phyloP scores from a whole-genome alignment of 2,113 vertebrate genomes.

The Ictalurus punctatus region DNA sequence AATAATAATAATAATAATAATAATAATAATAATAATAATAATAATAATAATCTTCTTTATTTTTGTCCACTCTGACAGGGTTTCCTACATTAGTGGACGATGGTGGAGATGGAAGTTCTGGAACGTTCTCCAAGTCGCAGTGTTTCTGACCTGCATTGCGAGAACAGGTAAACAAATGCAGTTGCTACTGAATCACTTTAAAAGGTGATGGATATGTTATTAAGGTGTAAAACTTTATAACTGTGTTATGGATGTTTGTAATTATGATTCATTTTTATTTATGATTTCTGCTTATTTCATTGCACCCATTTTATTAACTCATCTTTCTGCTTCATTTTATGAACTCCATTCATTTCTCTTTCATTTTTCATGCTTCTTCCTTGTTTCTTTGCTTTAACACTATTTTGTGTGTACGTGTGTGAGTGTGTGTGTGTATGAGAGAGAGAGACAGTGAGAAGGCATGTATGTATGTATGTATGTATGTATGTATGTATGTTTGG shows the following conservation, averaged over 20 bases:
- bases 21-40: neutral
- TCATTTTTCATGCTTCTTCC: constrained; percentile 8
- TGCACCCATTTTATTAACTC: constrained; percentile 16
- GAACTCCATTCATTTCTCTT: neutral
- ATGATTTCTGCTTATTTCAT: constrained; percentile 11
- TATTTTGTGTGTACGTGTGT: neutral
- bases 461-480: neutral
- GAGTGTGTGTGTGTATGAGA: neutral
- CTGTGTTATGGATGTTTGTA: neutral
- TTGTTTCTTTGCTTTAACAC: constrained; percentile 3
- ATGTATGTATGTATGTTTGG: neutral
- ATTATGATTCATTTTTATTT: neutral
- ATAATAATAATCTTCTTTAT: neutral
- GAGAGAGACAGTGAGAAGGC: neutral
- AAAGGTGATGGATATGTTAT: neutral
- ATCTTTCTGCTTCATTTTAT: neutral
- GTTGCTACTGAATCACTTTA: neutral
- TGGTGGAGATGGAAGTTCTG: constrained; percentile 82
- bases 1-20: neutral
- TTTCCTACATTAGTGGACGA: constrained; percentile 69
- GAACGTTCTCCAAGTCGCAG: constrained; percentile 65
- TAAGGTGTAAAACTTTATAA: neutral
- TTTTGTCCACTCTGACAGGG: constrained; percentile 69
- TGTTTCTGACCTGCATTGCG: constrained; percentile 66
- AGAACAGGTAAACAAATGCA: constrained; percentile 73